Base-by-base conservation (phyloP, 2,888 invertebrate genomes). In the Siphonodentalium dalli region DNA sequence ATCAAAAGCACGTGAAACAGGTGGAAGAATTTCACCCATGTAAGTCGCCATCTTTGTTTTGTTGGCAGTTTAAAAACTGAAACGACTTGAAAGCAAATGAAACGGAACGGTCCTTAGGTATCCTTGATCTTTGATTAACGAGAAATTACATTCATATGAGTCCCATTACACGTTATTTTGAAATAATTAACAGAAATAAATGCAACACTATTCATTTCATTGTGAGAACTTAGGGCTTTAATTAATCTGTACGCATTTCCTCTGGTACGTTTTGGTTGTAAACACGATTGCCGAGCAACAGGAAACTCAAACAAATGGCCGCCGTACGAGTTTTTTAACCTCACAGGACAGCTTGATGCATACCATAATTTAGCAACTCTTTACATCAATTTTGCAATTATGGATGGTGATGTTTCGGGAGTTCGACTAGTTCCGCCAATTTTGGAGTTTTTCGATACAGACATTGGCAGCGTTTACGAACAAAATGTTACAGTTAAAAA, bases 1-100 rank as follows among this genome's bases (percentile, higher is more conserved):
- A 47, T 77, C 79, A 5, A 79, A 75, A 40, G 79, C 80, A 42
- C 80, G 63, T 5, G 80, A 80, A 48, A 60, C 64, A 35, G 73
- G 68, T 8, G 74, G 76, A 48, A 79, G 48, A 43, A 79, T 65
- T 69, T 80, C 80, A 13, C 80, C 79, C 55, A 75, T 79, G 65
- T 72, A 79, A n/a, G 77, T 76, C 49, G 79, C 79, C 79, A 79
- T 79, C 29, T 48, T 67, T 23, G n/a, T 44, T 42, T 21, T 9
- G 1, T n/a, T n/a, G n/a, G n/a, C 11, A 18, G 18, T 11, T 9
- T 11, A 18, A 37, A 9, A 18, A 37, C 8, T 37, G 38, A 37
- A n/a, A 31, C 11, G n/a, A 9, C 9, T 9, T 11, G 31, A 31
- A 31, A 31, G 31, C 9, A n/a, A 31, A 9, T 31, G 31, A 9